phyloP scores from a whole-genome alignment of 1,140 invertebrate genomes.

The Teleopsis dalmanni region DNA sequence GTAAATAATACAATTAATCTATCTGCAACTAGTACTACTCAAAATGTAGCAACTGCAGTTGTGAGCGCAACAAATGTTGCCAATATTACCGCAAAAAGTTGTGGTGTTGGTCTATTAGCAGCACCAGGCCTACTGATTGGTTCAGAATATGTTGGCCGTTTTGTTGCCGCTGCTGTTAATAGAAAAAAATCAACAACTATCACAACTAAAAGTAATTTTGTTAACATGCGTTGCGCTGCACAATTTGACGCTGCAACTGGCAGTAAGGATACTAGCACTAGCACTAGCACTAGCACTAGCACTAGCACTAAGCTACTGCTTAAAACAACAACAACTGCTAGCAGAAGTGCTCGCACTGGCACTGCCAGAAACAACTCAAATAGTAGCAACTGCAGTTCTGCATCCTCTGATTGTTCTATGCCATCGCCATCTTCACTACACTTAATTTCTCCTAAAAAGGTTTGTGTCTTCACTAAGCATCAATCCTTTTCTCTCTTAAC shows the following conservation, averaged over 20 bases:
- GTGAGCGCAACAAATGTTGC: slow-evolving; percentile 5
- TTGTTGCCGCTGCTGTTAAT: background rate
- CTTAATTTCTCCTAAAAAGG: slow-evolving; percentile 46
- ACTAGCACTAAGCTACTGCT: background rate
- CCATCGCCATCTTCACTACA: slow-evolving; percentile 45
- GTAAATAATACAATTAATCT: slow-evolving; percentile 31
- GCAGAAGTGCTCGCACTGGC: slow-evolving; percentile 9
- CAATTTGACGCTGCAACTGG: too few species aligned
- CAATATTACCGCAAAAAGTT: slow-evolving; percentile 14
- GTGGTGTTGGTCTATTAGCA: slow-evolving; percentile 4
- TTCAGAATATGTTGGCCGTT: background rate
- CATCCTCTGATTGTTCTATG: slow-evolving; percentile 45
- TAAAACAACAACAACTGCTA: too few species aligned
- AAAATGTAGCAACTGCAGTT: slow-evolving; percentile 22
- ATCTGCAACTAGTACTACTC: slow-evolving; percentile 43
- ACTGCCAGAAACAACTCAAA: slow-evolving; percentile 24
- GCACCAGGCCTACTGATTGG: background rate
- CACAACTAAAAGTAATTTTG: too few species aligned
- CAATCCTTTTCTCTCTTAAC: too few species aligned
- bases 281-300: background rate
- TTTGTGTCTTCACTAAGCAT: too few species aligned
- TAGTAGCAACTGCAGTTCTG: slow-evolving; percentile 41
- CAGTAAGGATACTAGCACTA: background rate
- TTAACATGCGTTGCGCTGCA: too few species aligned
- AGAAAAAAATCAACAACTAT: too few species aligned